phyloP scores from a whole-genome alignment of 2,113 vertebrate genomes.

The Scytalopus superciliaris region DNA sequence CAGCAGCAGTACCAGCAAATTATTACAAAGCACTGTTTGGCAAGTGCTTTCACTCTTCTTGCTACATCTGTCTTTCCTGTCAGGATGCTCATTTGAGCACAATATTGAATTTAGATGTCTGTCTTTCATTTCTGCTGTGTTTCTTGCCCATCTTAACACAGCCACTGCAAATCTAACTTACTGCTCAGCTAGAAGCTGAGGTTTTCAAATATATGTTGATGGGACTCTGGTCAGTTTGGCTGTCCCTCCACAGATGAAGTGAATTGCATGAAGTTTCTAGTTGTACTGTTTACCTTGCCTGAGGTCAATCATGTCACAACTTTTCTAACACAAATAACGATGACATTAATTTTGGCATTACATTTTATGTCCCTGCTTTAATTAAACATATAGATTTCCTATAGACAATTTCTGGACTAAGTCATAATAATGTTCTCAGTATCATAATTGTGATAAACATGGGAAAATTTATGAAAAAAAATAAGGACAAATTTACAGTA shows the following conservation, averaged over 20 bases:
- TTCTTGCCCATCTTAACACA: neutral
- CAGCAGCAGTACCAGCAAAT: too few relatives aligned
- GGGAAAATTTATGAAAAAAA: neutral
- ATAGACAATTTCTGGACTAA: neutral
- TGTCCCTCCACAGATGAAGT: neutral
- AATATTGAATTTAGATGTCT: neutral
- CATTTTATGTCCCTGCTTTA: neutral
- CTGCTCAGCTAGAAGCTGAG: neutral
- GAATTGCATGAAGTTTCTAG: neutral
- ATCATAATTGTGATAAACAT: neutral
- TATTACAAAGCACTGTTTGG: rapidly evolving
- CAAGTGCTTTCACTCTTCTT: neutral
- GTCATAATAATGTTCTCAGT: neutral
- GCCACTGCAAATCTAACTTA: neutral
- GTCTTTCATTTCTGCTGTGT: neutral
- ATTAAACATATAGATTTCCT: neutral
- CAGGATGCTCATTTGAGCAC: neutral
- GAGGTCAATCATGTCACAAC: neutral
- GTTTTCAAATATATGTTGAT: neutral
- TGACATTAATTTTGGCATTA: neutral
- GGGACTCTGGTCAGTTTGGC: neutral
- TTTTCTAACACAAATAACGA: neutral
- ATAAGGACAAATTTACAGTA: neutral
- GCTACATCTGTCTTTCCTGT: neutral
- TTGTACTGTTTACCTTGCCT: neutral